phyloP scores from a whole-genome alignment of 2,113 vertebrate species.

The Symphodus melops region DNA sequence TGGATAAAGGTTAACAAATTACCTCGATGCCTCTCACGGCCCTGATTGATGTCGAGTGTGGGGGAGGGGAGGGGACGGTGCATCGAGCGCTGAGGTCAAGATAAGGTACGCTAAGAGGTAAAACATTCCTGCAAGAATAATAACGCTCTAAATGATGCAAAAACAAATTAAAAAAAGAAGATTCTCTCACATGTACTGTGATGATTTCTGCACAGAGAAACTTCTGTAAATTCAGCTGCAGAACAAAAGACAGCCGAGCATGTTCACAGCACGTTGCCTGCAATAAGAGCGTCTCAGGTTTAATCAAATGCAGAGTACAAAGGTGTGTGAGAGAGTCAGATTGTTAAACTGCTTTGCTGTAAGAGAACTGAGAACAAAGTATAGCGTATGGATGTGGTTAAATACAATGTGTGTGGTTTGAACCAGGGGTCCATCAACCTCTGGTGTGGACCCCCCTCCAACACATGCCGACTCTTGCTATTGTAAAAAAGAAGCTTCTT shows the following conservation, averaged over 20 bases:
- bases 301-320: too few species aligned
- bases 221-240: background rate
- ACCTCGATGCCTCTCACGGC: conserved; percentile 45
- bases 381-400: too few species aligned
- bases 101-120: conserved; percentile 41
- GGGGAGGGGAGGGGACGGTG: conserved; percentile 37
- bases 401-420: background rate
- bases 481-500: too few species aligned
- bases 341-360: too few species aligned
- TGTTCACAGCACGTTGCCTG: background rate
- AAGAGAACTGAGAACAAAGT: too few species aligned
- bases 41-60: conserved; percentile 69
- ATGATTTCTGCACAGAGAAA: background rate
- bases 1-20: conserved; percentile 80
- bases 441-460: too few species aligned
- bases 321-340: too few species aligned
- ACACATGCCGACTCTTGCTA: too few species aligned
- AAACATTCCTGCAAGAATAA: background rate
- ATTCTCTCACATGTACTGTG: background rate
- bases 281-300: too few species aligned
- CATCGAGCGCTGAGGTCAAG: conserved; percentile 26
- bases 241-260: too few species aligned
- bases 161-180: background rate
- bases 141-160: background rate
- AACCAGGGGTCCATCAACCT: background rate